Conservation (phyloP, 2,113 vertebrate species). For the Aptenodytes patagonicus region DNA sequence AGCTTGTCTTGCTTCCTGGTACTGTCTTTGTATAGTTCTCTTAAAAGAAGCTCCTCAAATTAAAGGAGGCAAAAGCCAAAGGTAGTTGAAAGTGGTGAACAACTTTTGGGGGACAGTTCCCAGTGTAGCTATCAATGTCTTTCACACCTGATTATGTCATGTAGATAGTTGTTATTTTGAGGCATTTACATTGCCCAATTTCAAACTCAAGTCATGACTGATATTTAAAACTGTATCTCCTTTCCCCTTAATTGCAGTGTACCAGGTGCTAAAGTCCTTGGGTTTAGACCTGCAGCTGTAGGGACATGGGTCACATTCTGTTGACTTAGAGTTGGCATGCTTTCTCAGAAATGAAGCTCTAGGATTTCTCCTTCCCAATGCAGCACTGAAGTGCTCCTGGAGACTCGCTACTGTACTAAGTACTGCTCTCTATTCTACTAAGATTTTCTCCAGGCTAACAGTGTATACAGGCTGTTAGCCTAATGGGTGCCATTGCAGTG, state of each 20-base stretch:
- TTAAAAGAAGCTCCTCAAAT: not conserved
- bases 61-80: not conserved
- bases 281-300: not conserved
- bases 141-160: not conserved
- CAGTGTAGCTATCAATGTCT: not conserved
- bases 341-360: not conserved
- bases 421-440: not conserved
- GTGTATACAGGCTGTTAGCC: not conserved
- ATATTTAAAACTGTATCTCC: not conserved
- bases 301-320: not conserved
- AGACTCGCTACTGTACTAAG: not conserved
- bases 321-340: not conserved
- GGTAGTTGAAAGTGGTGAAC: not conserved
- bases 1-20: not conserved
- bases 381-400: not conserved
- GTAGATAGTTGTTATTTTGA: not conserved
- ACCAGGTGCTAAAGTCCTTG: not conserved
- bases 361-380: not conserved
- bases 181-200: not conserved
- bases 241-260: not conserved
- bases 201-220: not conserved
- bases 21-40: not conserved
- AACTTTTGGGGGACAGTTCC: not conserved
- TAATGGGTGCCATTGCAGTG: not conserved
- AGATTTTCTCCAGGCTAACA: not conserved